Percentiles rank a stretch among this genome's conserved stretches.
These are phyloP conservation scores for Morbakka virulenta DNA, from an alignment of 30 jellyfish, hydroid and myxozoan genomes.

Conservation along the genomic window DNA sequence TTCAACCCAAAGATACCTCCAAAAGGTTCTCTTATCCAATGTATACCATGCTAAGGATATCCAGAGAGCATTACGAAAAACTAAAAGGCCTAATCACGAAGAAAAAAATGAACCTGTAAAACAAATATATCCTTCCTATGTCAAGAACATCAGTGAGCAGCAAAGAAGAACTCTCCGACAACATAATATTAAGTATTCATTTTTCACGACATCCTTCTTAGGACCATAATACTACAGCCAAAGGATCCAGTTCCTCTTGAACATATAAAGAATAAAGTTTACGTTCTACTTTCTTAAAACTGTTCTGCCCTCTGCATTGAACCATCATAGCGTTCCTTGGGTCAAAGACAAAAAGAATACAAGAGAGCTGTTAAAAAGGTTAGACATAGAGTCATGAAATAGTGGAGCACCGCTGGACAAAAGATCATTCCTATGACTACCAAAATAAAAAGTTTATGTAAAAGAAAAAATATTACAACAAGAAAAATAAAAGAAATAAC, in stretches of 20 bases:
- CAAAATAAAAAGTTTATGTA: too few species aligned
- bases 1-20: not conserved
- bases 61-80: not conserved
- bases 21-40: not conserved
- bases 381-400: not conserved
- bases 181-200: not conserved
- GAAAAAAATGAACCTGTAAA: not conserved
- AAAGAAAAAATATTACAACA: too few species aligned
- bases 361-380: not conserved
- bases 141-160: not conserved
- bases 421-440: not conserved
- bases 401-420: not conserved
- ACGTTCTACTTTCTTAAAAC: not conserved
- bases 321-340: not conserved
- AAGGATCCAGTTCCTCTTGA: not conserved
- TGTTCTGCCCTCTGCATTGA: not conserved
- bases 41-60: not conserved
- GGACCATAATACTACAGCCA: not conserved
- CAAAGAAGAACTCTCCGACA: not conserved
- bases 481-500: too few species aligned
- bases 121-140: not conserved
- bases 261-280: not conserved
- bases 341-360: not conserved
- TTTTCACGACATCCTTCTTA: not conserved
- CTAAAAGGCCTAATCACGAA: not conserved